phyloP scores from a whole-genome alignment of 1,140 invertebrate species.

The Scaptomyza hsui region DNA sequence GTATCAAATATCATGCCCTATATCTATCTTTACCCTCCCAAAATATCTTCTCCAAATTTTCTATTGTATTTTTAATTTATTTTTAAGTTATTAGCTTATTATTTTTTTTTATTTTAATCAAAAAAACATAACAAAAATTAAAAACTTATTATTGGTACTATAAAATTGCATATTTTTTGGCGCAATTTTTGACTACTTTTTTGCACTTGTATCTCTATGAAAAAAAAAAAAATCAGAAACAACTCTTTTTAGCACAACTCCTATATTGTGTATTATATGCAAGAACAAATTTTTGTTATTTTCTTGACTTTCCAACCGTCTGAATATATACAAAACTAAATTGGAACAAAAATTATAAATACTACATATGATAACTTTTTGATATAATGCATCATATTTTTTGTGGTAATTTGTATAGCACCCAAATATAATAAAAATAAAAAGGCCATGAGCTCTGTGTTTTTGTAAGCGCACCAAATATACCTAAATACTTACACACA shows the following conservation, averaged over 20 bases:
- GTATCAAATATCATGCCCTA: conserved; percentile 1
- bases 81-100: conserved; percentile 15
- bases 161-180: conserved; percentile 84
- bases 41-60: not conserved
- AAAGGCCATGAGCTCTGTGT: conserved; percentile 61
- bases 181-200: conserved; percentile 83
- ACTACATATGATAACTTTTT: conserved; percentile 56
- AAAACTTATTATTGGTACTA: conserved; percentile 72
- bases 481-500: conserved; percentile 30
- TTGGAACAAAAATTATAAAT: conserved; percentile 55
- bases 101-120: conserved; percentile 18
- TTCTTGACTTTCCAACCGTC: conserved; percentile 51
- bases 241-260: conserved; percentile 72
- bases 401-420: conserved; percentile 83
- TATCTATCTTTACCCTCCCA: not conserved
- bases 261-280: conserved; percentile 73
- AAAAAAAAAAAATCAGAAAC: conserved; percentile 19
- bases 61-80: not conserved
- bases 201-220: conserved; percentile 74
- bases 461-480: conserved; percentile 65
- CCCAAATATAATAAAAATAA: conserved; percentile 29
- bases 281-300: conserved; percentile 60
- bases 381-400: conserved; percentile 75
- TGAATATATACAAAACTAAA: conserved; percentile 48
- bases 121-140: conserved; percentile 39